Base-by-base conservation (phyloP, 2,113 vertebrate species). In the Chrysochloris asiatica region DNA sequence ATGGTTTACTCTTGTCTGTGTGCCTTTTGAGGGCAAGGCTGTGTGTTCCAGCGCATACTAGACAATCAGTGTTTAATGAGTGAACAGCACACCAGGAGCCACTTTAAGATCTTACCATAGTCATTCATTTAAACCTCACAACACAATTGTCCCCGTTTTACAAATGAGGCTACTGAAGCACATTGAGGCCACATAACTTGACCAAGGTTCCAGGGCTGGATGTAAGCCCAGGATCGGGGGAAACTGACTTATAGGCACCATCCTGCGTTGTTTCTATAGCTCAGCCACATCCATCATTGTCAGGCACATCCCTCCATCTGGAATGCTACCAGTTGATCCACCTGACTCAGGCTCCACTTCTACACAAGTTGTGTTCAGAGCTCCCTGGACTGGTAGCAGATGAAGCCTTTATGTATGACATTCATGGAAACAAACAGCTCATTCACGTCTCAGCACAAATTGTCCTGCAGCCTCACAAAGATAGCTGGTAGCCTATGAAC, bases 331-430 rank as follows among this genome's bases (percentile, higher is more conserved):
- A 6, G 6, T 63, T 2, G 9, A 6, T 41, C 41, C 41, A 50
- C n/a, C 7, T 45, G 12, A n/a, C 26, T 71, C 19, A 76, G 82
- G 8, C 5, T 8, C 24, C 21, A 43, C 38, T 19, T 83, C 47
- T 45, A n/a, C 45, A 71, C 0, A 4, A 61, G 33, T 19, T 24
- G 1, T 7, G 11, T 65, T 14, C 7, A 17, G 50, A 84, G 65
- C 6, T 22, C 30, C 38, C 45, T 1, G 38, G 56, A 13, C 33
- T 24, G 43, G 19, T 21, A 12, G 21, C 10, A 13, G 43, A 52
- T 1, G 2, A 30, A 8, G 8, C 41, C 28, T 78, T 45, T 22
- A 4, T 3, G 5, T 0, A 14, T 30, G 28, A 38, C 16, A 0
- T 71, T 86, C 50, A 75, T 43, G 6, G 4, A 52, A 45, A 59